These are phyloP conservation scores for Drosophila mulleri DNA, from an alignment of 2,888 invertebrate genomes.

Conservation along the genomic window DNA sequence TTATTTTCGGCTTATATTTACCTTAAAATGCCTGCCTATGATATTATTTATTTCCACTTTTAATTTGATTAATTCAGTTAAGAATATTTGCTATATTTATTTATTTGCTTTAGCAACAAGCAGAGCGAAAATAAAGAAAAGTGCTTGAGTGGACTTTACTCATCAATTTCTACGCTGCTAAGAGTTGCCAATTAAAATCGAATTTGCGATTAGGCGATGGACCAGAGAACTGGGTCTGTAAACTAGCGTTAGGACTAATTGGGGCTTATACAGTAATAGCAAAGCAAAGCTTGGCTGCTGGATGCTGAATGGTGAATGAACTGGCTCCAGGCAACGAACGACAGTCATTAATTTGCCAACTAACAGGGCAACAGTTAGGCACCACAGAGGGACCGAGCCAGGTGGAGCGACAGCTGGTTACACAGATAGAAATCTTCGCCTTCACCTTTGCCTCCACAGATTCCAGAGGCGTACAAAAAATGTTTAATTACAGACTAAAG, in stretches of 20 bases:
- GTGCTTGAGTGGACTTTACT: constrained; percentile 24
- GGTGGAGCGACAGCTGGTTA: constrained; percentile 9
- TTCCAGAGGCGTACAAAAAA: constrained; percentile 51
- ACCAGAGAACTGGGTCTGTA: constrained; percentile 41
- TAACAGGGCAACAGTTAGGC: constrained; percentile 43
- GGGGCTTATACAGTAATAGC: constrained; percentile 39
- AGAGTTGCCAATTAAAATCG: constrained; percentile 67
- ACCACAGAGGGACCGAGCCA: constrained; percentile 10
- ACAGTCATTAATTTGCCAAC: constrained; percentile 67
- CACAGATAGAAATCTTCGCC: constrained; percentile 47
- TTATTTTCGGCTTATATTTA: not conserved
- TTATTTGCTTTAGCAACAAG: constrained; percentile 14
- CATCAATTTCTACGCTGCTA: constrained; percentile 62
- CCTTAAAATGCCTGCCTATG: not conserved
- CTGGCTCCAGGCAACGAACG: constrained; percentile 60
- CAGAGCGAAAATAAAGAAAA: not conserved
- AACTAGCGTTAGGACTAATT: constrained; percentile 74
- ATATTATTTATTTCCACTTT: not conserved
- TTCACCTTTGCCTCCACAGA: constrained; percentile 48
- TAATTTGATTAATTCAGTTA: constrained; percentile 3
- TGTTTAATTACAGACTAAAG: constrained; percentile 69
- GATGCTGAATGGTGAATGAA: constrained; percentile 57
- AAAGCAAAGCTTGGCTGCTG: constrained; percentile 1
- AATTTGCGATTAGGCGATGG: constrained; percentile 47
- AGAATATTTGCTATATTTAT: not conserved